Conservation (phyloP, 2,113 vertebrate species). For the Ptyas mucosa region DNA sequence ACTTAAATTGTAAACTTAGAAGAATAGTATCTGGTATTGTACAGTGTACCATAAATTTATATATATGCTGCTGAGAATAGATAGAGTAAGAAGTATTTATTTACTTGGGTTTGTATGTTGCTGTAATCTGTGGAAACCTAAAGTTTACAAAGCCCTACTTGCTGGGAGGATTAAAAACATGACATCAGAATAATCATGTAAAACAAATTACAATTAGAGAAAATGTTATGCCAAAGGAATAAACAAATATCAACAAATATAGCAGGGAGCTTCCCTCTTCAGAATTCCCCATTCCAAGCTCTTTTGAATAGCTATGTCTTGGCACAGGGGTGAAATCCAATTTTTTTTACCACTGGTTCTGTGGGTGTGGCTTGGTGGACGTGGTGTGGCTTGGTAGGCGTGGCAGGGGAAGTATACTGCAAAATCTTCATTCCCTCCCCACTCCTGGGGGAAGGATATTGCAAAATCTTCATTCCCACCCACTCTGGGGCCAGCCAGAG, state of each 20-base stretch:
- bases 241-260: not conserved
- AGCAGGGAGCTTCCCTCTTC: not conserved
- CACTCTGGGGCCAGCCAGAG: too few relatives aligned
- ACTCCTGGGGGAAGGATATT: too few relatives aligned
- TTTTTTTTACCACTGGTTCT: too few relatives aligned
- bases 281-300: not conserved
- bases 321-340: not conserved
- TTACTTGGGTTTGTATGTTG: not conserved
- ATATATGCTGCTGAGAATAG: not conserved
- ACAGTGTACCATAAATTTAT: not conserved
- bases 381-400: too few relatives aligned
- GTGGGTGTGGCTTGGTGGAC: too few relatives aligned
- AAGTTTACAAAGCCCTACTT: not conserved
- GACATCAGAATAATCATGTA: not conserved
- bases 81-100: not conserved
- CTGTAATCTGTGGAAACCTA: not conserved
- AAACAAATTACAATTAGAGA: not conserved
- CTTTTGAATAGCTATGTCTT: not conserved
- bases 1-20: not conserved
- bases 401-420: too few relatives aligned
- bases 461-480: too few relatives aligned
- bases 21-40: not conserved
- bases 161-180: not conserved
- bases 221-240: not conserved
- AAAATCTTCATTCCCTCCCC: too few relatives aligned